Evolutionary conservation across 2,113 vertebrate genomes (phyloP).

Genomic region (Nerophis lumbriciformis): DNA sequence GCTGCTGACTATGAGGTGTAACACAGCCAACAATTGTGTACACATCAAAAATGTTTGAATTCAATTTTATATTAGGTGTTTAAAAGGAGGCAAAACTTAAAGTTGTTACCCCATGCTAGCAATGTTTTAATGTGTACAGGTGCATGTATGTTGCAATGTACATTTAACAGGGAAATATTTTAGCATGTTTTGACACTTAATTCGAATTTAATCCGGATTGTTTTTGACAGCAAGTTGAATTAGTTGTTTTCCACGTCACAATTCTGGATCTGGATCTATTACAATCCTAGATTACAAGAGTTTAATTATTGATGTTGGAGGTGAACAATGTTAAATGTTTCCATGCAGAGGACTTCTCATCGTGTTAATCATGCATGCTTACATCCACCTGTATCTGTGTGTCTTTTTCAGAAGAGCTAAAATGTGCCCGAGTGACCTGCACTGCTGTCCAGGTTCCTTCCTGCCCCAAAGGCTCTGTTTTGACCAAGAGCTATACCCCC

Average conservation of each 20-base stretch:
- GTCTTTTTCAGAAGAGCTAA: slow-evolving; percentile 66
- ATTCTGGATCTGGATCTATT: background rate
- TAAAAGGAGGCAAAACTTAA: too few species aligned
- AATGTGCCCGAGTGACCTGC: slow-evolving; percentile 66
- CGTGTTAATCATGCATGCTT: background rate
- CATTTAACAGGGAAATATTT: too few species aligned
- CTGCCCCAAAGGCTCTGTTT: slow-evolving; percentile 68
- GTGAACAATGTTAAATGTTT: background rate
- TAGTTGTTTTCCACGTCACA: too few species aligned
- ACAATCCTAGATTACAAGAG: too few species aligned
- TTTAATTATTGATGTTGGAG: background rate
- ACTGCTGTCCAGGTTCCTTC: slow-evolving; percentile 50
- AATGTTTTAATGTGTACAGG: too few species aligned
- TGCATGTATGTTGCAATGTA: too few species aligned
- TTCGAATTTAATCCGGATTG: too few species aligned
- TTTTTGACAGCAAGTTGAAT: too few species aligned
- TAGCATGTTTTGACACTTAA: too few species aligned
- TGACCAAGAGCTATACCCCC: slow-evolving; percentile 64
- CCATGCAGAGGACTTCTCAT: background rate
- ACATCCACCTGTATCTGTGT: background rate
- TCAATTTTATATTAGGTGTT: too few species aligned
- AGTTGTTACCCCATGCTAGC: too few species aligned
- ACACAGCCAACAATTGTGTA: slow-evolving; percentile 1
- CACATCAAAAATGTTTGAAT: too few species aligned
- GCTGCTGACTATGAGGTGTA: slow-evolving; percentile 19